Evolutionary conservation across 2,797 vertebrate species (phyloP).

Genomic region (Myiothlypis coronata): DNA sequence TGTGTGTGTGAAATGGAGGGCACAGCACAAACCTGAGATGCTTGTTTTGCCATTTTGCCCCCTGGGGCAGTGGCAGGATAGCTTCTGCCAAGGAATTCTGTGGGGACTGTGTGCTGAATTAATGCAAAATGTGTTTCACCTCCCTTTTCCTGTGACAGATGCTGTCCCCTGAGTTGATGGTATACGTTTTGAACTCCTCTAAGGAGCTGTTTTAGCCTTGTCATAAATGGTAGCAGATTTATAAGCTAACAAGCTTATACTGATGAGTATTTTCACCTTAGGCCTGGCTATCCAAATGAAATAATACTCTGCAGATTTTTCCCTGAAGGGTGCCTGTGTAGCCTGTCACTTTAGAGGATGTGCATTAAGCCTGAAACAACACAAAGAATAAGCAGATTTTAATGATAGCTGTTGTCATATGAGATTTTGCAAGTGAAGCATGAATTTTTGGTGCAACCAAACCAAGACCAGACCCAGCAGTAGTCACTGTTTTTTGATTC

Average conservation of each 20-base stretch:
- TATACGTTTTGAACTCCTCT: not conserved
- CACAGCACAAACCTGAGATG: not conserved
- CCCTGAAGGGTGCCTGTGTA: conserved; percentile 37
- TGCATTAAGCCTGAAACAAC: conserved; percentile 8
- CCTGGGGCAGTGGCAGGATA: not conserved
- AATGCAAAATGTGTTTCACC: not conserved
- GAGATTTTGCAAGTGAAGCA: conserved; percentile 3
- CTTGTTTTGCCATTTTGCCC: not conserved
- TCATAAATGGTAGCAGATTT: not conserved
- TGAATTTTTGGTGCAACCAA: not conserved
- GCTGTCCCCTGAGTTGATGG: not conserved
- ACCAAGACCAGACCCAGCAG: not conserved
- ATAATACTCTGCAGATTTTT: conserved; percentile 16
- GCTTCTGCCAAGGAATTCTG: not conserved
- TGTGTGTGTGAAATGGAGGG: not conserved
- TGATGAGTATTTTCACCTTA: conserved; percentile 30
- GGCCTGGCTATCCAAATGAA: conserved; percentile 3
- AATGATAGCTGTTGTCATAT: conserved; percentile 6
- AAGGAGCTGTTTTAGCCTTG: not conserved
- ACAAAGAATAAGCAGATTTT: conserved; percentile 53
- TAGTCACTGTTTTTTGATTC: not conserved
- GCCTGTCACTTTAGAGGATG: conserved; percentile 30
- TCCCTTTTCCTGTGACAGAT: not conserved
- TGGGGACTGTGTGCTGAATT: not conserved
- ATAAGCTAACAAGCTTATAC: conserved; percentile 16